These are phyloP conservation scores for Autographa pulchrina DNA, from an alignment of 2,888 invertebrate species.

Conservation along the genomic window DNA sequence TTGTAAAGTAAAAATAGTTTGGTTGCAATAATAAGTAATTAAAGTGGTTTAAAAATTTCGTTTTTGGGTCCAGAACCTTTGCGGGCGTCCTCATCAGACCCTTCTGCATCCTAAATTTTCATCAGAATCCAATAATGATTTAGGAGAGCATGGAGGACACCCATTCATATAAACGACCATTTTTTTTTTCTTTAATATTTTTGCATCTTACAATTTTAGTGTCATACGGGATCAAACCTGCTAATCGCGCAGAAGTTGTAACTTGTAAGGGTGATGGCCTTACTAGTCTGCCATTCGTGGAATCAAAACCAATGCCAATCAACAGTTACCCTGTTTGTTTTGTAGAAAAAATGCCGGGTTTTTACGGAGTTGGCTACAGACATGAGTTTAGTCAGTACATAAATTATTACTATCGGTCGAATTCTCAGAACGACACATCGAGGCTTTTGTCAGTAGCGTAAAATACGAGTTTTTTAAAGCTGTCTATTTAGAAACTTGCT, in stretches of 20 bases:
- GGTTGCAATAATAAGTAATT: too few species aligned
- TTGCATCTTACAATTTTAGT: too few species aligned
- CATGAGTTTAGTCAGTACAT: not conserved
- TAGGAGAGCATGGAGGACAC: too few species aligned
- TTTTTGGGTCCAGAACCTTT: too few species aligned
- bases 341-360: not conserved
- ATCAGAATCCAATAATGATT: too few species aligned
- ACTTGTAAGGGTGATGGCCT: not conserved
- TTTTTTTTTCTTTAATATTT: too few species aligned
- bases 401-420: not conserved
- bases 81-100: too few species aligned
- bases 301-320: not conserved
- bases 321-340: not conserved
- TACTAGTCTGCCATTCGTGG: not conserved
- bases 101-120: too few species aligned
- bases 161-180: too few species aligned
- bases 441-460: not conserved
- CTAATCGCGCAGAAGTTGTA: not conserved
- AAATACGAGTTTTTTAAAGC: not conserved
- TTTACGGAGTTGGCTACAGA: not conserved
- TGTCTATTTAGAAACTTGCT: not conserved
- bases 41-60: too few species aligned
- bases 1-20: too few species aligned
- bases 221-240: too few species aligned
- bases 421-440: not conserved